phyloP scores from a whole-genome alignment of 2,797 vertebrate genomes.

The Tamandua tetradactyla region DNA sequence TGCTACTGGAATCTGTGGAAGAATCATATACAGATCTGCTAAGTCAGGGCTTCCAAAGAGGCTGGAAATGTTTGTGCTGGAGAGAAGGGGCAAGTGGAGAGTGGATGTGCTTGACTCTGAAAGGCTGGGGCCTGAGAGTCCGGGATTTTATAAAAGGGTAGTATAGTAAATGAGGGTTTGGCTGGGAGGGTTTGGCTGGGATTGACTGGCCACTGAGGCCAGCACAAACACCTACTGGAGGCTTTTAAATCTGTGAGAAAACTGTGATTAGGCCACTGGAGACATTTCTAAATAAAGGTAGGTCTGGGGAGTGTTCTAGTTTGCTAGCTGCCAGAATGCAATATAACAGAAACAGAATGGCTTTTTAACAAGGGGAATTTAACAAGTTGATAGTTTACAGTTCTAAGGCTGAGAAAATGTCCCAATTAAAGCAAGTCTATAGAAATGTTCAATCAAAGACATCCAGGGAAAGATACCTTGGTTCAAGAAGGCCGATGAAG shows the following conservation, averaged over 20 bases:
- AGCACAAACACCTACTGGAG: conserved; percentile 76
- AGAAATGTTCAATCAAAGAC: no score
- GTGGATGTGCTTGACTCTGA: no score
- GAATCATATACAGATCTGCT: conserved; percentile 44
- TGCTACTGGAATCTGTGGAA: conserved; percentile 53
- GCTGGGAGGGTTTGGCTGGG: conserved; percentile 61
- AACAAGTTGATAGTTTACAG: no score
- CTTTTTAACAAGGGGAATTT: no score
- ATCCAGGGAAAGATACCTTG: no score
- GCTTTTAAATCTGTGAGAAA: conserved; percentile 70
- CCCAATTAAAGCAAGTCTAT: no score
- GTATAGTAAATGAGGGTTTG: conserved; percentile 72
- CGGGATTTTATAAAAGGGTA: conserved; percentile 71
- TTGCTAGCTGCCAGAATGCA: no score
- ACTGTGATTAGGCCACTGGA: conserved; percentile 66
- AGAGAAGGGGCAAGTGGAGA: not conserved
- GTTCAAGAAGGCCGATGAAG: no score
- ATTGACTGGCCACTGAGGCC: conserved; percentile 59
- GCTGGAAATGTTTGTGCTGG: conserved; percentile 16
- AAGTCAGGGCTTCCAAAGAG: conserved; percentile 51
- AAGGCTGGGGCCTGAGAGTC: conserved; percentile 48
- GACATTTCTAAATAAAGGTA: conserved; percentile 70
- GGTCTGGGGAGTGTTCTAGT: not conserved
- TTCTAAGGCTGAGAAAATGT: no score
- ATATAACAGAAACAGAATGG: no score